Evolutionary conservation across 2,797 vertebrate genomes (phyloP).

Genomic region (Ptychobarbus kaznakovi): DNA sequence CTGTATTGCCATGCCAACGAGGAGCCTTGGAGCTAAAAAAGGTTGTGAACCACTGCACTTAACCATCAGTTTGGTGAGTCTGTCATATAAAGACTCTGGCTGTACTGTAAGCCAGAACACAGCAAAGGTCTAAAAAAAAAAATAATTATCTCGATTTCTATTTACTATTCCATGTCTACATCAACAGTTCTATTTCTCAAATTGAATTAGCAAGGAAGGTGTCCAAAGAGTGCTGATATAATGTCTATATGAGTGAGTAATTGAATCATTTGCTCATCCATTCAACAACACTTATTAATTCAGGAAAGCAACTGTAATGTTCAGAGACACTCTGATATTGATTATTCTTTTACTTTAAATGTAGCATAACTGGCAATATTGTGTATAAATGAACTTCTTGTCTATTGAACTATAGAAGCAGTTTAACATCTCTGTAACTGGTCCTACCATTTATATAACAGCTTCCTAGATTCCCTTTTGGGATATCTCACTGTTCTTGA

Average conservation of each 20-base stretch:
- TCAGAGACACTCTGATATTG: neutral
- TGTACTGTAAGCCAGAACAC: neutral
- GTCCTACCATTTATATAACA: neutral
- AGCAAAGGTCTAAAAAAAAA: neutral
- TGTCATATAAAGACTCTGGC: neutral
- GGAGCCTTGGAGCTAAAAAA: neutral
- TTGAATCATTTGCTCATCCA: neutral
- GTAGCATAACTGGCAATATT: neutral
- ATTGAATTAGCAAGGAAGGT: neutral
- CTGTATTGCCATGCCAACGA: neutral
- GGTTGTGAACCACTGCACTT: neutral
- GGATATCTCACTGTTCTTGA: neutral
- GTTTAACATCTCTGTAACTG: neutral
- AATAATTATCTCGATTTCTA: neutral
- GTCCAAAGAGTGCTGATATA: neutral
- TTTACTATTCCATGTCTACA: neutral
- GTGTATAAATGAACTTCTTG: neutral
- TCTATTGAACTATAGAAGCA: neutral
- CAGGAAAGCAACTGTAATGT: neutral
- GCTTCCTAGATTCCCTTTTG: neutral
- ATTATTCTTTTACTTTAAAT: neutral
- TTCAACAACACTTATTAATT: neutral
- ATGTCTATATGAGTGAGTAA: neutral
- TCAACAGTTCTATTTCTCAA: neutral
- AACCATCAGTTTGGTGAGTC: neutral